Base-by-base conservation (phyloP, 2,113 vertebrate species). In the Melanerpes aurifrons region DNA sequence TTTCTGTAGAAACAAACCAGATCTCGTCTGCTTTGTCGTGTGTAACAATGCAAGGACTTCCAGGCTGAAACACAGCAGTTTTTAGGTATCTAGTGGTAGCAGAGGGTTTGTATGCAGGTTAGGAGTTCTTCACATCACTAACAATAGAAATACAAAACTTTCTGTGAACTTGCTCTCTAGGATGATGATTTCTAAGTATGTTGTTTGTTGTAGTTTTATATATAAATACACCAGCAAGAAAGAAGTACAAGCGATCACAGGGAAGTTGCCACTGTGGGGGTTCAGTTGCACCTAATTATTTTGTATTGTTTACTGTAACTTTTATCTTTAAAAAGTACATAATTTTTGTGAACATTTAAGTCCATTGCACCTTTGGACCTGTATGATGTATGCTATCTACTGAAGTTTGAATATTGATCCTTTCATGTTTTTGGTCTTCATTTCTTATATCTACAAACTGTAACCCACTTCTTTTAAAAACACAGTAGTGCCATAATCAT, bases 401-500 rank as follows among this genome's bases (percentile, higher is more conserved):
- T 59, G 63, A 75, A 58, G 50, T 59, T 40, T 56, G 9, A 50
- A 13, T 68, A 28, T 18, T 75, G 21, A 18, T 61, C 58, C 26
- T 48, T 54, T 67, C 24, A 58, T 9, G 0, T 15, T 88, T 57
- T 67, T 13, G 43, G 4, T 71, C 32, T 35, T 67, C 10, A 31
- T 62, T 86, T 76, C 29, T 72, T 50, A 80, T 29, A 59, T 54
- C 32, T 10, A 29, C 9, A 16, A 14, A 31, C 43, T 11, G 4
- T 45, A 86, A 57, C 8, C 10, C 26, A 31, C 7, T 53, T 16
- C 1, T 78, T 76, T 72, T 22, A 58, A 62, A 54, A 73, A 14
- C 15, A 43, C 7, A 35, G 10, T 29, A 9, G 19, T 40, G 15
- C 28, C 12, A 20, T 25, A 37, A 82, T 63, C 0, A 1, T 54